Percentiles rank a stretch among this genome's conserved stretches.
phyloP scores from a whole-genome alignment of 2,797 vertebrate genomes.

The Spinus olivaceus region DNA sequence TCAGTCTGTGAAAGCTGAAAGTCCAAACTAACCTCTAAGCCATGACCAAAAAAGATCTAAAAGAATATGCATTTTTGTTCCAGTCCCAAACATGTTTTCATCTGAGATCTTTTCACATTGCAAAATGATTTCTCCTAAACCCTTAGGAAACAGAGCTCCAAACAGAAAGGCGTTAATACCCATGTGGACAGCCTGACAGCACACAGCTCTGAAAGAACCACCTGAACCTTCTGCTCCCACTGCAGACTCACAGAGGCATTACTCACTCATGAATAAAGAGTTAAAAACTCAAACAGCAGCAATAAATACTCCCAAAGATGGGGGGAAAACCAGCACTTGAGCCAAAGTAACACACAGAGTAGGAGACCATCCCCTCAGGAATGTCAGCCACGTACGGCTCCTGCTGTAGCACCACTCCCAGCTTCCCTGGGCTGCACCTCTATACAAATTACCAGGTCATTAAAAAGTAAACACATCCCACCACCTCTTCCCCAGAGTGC shows the following conservation, averaged over 20 bases:
- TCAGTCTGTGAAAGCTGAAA: background rate
- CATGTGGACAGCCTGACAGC: background rate
- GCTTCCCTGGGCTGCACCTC: background rate
- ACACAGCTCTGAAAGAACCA: background rate
- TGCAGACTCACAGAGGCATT: background rate
- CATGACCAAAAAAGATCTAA: background rate
- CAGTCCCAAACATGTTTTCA: background rate
- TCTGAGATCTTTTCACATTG: background rate
- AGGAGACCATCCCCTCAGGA: background rate
- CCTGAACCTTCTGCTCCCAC: background rate
- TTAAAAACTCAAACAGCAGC: background rate
- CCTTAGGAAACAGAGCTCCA: background rate
- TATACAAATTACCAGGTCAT: background rate
- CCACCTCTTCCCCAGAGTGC: fast-evolving
- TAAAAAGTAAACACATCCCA: background rate
- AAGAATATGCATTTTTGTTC: background rate
- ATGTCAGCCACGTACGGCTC: background rate
- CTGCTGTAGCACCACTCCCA: background rate
- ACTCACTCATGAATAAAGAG: background rate
- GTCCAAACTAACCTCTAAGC: background rate
- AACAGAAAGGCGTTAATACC: background rate
- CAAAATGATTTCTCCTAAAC: background rate
- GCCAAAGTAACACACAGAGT: background rate
- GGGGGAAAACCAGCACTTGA: background rate
- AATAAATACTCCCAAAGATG: background rate